phyloP scores from a whole-genome alignment of 2,113 vertebrate genomes.

The Chinchilla lanigera region DNA sequence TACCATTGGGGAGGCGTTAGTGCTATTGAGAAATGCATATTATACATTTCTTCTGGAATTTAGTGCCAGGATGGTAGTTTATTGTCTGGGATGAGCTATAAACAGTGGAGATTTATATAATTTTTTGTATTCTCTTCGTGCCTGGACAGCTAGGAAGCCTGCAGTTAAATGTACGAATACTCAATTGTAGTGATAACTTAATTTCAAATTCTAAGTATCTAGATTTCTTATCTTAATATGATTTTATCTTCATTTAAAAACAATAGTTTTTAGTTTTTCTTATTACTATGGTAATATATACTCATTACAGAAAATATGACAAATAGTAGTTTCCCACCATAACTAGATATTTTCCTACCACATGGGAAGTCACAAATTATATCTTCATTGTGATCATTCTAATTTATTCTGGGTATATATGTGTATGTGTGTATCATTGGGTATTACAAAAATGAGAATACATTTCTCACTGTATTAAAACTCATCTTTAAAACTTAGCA shows the following conservation, averaged over 20 bases:
- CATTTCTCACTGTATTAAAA: slow-evolving; percentile 20
- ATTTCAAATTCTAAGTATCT: slow-evolving; percentile 42
- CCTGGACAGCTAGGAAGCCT: background rate
- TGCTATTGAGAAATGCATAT: background rate
- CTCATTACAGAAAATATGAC: background rate
- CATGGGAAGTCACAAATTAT: background rate
- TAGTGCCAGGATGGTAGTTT: background rate
- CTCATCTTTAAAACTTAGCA: background rate
- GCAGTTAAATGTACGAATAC: background rate
- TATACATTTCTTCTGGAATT: background rate
- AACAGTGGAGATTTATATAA: background rate
- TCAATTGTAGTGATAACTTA: background rate
- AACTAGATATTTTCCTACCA: background rate
- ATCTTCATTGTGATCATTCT: background rate
- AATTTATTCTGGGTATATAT: background rate
- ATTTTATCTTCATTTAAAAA: slow-evolving; percentile 23
- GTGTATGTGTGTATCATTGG: background rate
- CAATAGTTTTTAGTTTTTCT: background rate
- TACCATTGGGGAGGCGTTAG: background rate
- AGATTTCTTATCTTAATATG: slow-evolving; percentile 17
- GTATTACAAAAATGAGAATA: background rate
- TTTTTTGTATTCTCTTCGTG: slow-evolving; percentile 17
- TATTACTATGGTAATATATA: background rate
- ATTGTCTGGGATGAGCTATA: background rate
- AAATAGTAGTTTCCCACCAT: background rate